phyloP scores from a whole-genome alignment of 2,113 vertebrate species.

The Bombycilla garrulus region DNA sequence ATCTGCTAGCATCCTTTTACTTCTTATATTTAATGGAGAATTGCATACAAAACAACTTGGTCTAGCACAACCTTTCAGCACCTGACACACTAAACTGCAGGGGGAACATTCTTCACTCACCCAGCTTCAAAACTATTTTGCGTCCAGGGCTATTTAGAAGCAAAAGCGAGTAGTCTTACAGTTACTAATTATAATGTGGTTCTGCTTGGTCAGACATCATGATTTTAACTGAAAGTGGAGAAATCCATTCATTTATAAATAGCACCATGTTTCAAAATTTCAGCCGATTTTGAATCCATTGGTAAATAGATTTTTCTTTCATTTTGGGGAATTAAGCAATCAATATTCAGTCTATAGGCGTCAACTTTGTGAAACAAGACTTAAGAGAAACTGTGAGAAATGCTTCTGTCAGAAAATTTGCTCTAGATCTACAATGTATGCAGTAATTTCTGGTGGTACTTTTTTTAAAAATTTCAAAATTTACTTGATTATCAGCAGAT shows the following conservation, averaged over 20 bases:
- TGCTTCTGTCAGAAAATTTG: not conserved
- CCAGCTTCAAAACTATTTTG: not conserved
- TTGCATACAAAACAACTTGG: not conserved
- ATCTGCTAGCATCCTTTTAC: not conserved
- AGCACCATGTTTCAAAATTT: not conserved
- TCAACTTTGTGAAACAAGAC: not conserved
- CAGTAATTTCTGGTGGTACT: not conserved
- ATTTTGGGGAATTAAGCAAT: not conserved
- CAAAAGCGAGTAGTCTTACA: not conserved
- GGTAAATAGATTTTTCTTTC: not conserved
- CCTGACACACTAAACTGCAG: not conserved
- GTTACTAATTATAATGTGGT: not conserved
- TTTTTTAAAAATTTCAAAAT: not conserved
- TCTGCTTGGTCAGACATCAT: not conserved
- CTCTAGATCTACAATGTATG: not conserved
- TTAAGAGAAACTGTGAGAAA: not conserved
- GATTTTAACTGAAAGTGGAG: not conserved
- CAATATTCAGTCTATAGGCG: not conserved
- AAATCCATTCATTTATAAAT: not conserved
- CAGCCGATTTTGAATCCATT: not conserved
- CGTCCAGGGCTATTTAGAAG: not conserved
- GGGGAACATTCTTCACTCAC: not conserved
- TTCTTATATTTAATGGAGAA: not conserved
- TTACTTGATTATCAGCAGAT: not conserved
- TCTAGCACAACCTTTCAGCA: not conserved